phyloP scores from a whole-genome alignment of 2,888 invertebrate species.

The Tromatobia lineatoria region DNA sequence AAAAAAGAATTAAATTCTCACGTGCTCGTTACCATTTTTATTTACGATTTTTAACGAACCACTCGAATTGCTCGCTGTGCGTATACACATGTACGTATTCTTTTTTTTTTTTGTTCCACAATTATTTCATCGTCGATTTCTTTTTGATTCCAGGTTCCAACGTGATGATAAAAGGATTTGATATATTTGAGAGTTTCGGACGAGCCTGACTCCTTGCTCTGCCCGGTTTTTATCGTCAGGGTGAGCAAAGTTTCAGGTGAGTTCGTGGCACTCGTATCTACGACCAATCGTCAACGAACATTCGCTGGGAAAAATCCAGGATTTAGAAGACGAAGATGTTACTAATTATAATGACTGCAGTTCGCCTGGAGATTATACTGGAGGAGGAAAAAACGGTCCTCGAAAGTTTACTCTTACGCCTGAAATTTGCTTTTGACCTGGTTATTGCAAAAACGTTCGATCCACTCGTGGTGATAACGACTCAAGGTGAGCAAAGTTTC shows the following conservation, averaged over 20 bases:
- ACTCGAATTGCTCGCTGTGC: constrained; percentile 42
- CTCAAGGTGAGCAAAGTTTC: constrained; percentile 85
- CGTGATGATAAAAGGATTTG: background rate
- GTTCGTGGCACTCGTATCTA: constrained; percentile 85
- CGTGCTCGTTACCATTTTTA: constrained; percentile 68
- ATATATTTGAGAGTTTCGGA: constrained; percentile 86
- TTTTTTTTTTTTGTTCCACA: constrained; percentile 29
- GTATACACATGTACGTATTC: constrained; percentile 28
- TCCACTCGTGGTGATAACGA: constrained; percentile 68
- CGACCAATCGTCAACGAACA: background rate
- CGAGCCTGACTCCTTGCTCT: constrained; percentile 95
- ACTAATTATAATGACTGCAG: background rate
- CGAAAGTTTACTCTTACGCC: constrained; percentile 83
- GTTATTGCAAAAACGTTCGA: constrained; percentile 70
- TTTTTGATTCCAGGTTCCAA: constrained; percentile 34
- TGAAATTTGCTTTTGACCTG: constrained; percentile 85
- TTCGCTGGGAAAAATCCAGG: background rate
- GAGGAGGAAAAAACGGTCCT: constrained; percentile 61
- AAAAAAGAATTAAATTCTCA: constrained; percentile 48
- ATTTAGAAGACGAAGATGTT: background rate
- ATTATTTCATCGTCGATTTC: constrained; percentile 16
- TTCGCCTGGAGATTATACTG: background rate
- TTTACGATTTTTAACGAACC: constrained; percentile 67
- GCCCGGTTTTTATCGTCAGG: constrained; percentile 89
- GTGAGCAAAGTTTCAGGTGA: constrained; percentile 97